These are phyloP conservation scores for Callaeas wilsoni DNA, from an alignment of 2,113 vertebrate species.

Conservation along the genomic window DNA sequence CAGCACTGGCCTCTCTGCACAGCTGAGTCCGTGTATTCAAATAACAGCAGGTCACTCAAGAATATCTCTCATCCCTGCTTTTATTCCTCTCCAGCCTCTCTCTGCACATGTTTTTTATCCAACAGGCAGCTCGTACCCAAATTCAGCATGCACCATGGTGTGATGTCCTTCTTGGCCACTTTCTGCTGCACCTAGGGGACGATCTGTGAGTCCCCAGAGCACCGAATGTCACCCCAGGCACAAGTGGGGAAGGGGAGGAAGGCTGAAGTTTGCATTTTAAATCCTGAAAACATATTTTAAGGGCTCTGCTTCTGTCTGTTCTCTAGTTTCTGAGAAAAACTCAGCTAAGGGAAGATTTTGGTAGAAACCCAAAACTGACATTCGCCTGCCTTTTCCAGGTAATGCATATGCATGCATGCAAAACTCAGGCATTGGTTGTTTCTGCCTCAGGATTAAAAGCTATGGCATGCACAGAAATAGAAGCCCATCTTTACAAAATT, in stretches of 20 bases:
- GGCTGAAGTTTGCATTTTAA: slow-evolving; percentile 37
- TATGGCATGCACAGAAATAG: slow-evolving; percentile 65
- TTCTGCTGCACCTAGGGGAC: neutral
- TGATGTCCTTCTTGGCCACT: neutral
- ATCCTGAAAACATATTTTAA: slow-evolving; percentile 41
- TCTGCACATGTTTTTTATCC: neutral
- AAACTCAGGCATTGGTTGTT: slow-evolving; percentile 56
- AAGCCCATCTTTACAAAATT: slow-evolving; percentile 63
- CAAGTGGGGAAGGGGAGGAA: neutral
- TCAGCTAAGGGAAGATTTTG: slow-evolving; percentile 60
- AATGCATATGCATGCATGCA: slow-evolving; percentile 65
- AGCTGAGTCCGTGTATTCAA: neutral
- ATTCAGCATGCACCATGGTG: neutral
- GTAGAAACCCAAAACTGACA: slow-evolving; percentile 63
- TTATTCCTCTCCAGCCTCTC: neutral
- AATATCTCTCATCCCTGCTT: neutral
- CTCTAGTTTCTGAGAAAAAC: slow-evolving; percentile 54
- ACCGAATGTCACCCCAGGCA: neutral
- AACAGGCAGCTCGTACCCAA: neutral
- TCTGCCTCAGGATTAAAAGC: slow-evolving; percentile 62
- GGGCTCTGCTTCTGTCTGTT: slow-evolving; percentile 52
- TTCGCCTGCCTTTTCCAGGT: slow-evolving; percentile 66
- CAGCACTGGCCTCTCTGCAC: neutral
- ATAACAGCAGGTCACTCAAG: neutral
- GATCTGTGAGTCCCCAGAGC: neutral